Base-by-base conservation (phyloP, 1,140 invertebrate genomes). In the Ostrea edulis region DNA sequence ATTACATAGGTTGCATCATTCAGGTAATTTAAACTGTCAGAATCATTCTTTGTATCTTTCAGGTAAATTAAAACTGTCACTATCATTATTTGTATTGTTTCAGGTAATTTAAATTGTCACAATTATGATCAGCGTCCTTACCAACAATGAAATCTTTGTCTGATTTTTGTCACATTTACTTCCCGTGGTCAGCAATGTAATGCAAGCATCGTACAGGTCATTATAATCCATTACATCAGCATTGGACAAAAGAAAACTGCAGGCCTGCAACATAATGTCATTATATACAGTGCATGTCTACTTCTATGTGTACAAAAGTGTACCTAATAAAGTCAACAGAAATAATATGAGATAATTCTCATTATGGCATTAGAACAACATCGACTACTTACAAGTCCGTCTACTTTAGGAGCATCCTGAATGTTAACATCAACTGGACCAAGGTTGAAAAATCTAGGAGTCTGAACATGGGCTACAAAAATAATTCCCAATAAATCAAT, bases 161-260 rank as follows among this genome's bases (percentile, higher is more conserved):
- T 92, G 93, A 62, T 87, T 89, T 82, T 94, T 93, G 89, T 95
- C 95, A 90, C 92, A 93, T 84, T 94, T 94, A 82, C 93, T 93
- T 12, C 95, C 95, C 55, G 95, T 91, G 90, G 95, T 93, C 71
- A 95, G 87, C 2, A 98, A 97, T 91, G 97, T 97, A 58, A 98
- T 96, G 17, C 99, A 95, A 0, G 98, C 97, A 92, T 98, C 97
- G 86, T 99, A 97, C 14, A 99, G 94, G 53, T 97, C 94, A 0
- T 97, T 97, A 95, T 99, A 99, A 91, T 98, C 97, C 58, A 99
- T 95, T 95, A 97, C 97, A 93, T 99, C 98, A 0, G 97, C 96
- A 2, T 97, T 98, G 54, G 97, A 97, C 35, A 99, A 95, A 58
- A 99, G 97, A 93, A 99, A 99, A 95, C 98, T 99, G 93, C 98